A percentile compares a stretch with the other conserved stretches of the same genome.
Evolutionary conservation across 2,113 vertebrate genomes (phyloP).

Genomic region (Pelusios castaneus): DNA sequence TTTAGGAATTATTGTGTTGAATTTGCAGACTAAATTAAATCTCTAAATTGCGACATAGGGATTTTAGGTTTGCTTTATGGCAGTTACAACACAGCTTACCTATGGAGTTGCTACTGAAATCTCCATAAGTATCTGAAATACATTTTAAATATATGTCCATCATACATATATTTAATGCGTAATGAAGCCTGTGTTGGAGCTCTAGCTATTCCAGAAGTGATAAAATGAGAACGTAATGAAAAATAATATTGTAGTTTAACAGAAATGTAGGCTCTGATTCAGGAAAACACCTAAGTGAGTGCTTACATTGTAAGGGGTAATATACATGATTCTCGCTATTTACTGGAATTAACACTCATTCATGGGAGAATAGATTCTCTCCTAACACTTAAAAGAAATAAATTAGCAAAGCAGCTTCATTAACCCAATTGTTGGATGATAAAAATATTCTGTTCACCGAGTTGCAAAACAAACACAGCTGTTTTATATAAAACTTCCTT

Average conservation of each 20-base stretch:
- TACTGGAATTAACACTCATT: not conserved
- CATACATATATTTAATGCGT: no score
- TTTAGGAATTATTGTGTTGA: not conserved
- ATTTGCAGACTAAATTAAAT: not conserved
- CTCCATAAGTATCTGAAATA: not conserved
- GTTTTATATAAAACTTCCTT: not conserved
- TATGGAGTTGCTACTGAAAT: not conserved
- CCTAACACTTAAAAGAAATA: not conserved
- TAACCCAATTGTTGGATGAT: not conserved
- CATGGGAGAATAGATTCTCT: not conserved
- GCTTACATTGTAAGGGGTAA: not conserved
- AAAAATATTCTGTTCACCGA: not conserved
- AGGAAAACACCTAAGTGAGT: not conserved
- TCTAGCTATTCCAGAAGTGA: not conserved
- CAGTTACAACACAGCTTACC: not conserved
- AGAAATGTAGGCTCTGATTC: accelerated
- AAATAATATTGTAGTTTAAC: not conserved
- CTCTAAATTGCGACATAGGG: not conserved
- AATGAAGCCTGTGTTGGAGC: not conserved
- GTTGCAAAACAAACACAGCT: not conserved
- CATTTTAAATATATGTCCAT: accelerated
- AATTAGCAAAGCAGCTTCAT: not conserved
- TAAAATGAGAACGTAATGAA: not conserved
- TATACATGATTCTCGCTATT: not conserved
- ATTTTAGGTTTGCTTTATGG: not conserved